Base-by-base conservation (phyloP, 2,888 invertebrate genomes). In the Cryptocephalus moraei region DNA sequence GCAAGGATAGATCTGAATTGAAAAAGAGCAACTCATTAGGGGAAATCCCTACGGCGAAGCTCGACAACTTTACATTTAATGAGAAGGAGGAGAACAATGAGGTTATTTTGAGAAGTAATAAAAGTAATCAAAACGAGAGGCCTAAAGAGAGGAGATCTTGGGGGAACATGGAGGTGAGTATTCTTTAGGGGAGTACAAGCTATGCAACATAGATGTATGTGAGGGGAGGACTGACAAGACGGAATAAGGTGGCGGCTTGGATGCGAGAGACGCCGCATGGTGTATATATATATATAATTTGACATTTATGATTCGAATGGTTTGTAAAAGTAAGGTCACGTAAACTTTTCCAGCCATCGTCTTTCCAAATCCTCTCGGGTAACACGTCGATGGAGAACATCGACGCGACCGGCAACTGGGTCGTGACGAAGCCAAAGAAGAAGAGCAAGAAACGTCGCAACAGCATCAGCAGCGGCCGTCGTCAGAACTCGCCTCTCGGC, bases 381-480 rank as follows among this genome's bases (percentile, higher is more conserved):
- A 74, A 59, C 66, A 62, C 63, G 1, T 66, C 66, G 0, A 56
- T 60, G 2, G 69, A 69, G 46, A 65, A 66, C 46, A 48, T 70
- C 55, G 82, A 82, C 67, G 76, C 78, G 44, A 75, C 83, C 9
- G 90, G 89, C 63, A 91, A 89, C 72, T 82, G 85, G 67, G 84
- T 87, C 44, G 90, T 91, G 45, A 86, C 84, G 48, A 90, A 88
- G 66, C 85, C 86, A 67, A 86, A 86, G 68, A 82, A 84, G 64
- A 80, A 83, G 61, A 85, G 85, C 62, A 86, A 87, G 63, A 86
- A 86, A 62, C 79, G 82, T 58, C 68, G 74, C 33, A 74, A 73
- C 52, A 69, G 71, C 39, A 59, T 73, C 56, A 77, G 76, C 62
- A 75, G 63, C 51, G 46, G 57, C 45, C 31, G 61, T 36, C 53